Evolutionary conservation across 2,888 invertebrate species (phyloP).

Genomic region (Gari tellinella): DNA sequence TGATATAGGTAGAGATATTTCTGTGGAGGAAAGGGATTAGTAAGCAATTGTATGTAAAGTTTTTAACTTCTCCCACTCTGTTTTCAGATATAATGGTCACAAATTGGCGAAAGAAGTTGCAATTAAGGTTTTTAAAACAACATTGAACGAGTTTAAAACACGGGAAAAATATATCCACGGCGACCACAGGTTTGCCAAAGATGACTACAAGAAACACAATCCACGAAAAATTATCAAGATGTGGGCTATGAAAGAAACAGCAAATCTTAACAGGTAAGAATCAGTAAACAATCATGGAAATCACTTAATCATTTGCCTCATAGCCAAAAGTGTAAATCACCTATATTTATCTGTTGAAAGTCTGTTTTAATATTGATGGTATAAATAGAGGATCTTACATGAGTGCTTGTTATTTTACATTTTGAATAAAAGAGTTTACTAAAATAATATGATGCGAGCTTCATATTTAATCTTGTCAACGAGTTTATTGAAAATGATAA

Average conservation of each 20-base stretch:
- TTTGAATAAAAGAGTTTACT: too few species aligned
- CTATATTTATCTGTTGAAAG: too few species aligned
- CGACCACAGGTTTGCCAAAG: slow-evolving; percentile 87
- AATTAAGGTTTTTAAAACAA: slow-evolving; percentile 87
- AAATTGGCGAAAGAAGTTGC: slow-evolving; percentile 85
- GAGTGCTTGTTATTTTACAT: too few species aligned
- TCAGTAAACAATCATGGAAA: not conserved
- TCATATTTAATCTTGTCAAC: too few species aligned
- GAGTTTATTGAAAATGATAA: too few species aligned
- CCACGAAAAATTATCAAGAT: slow-evolving; percentile 87
- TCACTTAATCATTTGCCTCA: not conserved
- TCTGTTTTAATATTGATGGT: not conserved
- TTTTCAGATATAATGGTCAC: slow-evolving; percentile 69
- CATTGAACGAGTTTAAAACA: slow-evolving; percentile 87
- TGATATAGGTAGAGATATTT: too few species aligned
- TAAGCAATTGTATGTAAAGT: too few species aligned
- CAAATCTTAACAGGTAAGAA: slow-evolving; percentile 86
- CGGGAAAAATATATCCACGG: slow-evolving; percentile 87
- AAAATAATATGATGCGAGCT: too few species aligned
- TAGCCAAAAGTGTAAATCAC: too few species aligned
- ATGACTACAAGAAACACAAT: slow-evolving; percentile 86
- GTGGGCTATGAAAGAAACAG: slow-evolving; percentile 88
- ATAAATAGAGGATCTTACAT: too few species aligned
- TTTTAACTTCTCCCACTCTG: too few species aligned
- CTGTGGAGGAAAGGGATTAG: too few species aligned